phyloP scores from a whole-genome alignment of 1,140 invertebrate genomes.

The Drosophila kohkoa region DNA sequence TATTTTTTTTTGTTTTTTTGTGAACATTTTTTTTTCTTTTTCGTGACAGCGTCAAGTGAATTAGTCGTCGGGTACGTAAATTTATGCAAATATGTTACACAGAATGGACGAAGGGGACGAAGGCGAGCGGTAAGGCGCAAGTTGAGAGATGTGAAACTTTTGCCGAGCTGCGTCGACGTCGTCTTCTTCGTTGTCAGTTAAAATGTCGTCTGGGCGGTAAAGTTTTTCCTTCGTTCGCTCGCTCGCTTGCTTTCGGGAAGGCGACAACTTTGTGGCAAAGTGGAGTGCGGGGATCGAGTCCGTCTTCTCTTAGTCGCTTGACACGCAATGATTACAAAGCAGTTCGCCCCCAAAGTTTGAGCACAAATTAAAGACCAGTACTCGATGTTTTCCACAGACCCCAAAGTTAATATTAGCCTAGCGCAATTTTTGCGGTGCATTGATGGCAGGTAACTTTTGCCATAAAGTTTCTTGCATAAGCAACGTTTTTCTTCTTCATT shows the following conservation, averaged over 20 bases:
- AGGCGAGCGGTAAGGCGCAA: not conserved
- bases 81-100: slow-evolving; percentile 74
- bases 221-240: slow-evolving; percentile 36
- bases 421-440: slow-evolving; percentile 12
- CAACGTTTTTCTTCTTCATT: no score
- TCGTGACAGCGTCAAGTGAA: slow-evolving; percentile 65
- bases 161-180: slow-evolving; percentile 28
- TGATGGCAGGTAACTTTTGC: slow-evolving; percentile 5
- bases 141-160: slow-evolving; percentile 46
- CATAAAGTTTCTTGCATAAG: slow-evolving; percentile 3
- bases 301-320: slow-evolving; percentile 8
- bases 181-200: slow-evolving; percentile 26
- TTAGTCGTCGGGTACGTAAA: slow-evolving; percentile 49
- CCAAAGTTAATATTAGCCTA: slow-evolving; percentile 15
- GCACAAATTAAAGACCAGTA: slow-evolving; percentile 61
- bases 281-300: slow-evolving; percentile 8
- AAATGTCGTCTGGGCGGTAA: slow-evolving; percentile 72
- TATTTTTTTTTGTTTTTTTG: slow-evolving; percentile 1
- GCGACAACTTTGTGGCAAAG: slow-evolving; percentile 21
- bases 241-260: slow-evolving; percentile 10
- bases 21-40: not conserved
- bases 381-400: slow-evolving; percentile 3
- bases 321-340: slow-evolving; percentile 68
- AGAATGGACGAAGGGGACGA: not conserved
- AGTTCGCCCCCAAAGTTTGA: slow-evolving; percentile 55